phyloP scores from a whole-genome alignment of 2,888 invertebrate species.

The Cynaeus angustus region DNA sequence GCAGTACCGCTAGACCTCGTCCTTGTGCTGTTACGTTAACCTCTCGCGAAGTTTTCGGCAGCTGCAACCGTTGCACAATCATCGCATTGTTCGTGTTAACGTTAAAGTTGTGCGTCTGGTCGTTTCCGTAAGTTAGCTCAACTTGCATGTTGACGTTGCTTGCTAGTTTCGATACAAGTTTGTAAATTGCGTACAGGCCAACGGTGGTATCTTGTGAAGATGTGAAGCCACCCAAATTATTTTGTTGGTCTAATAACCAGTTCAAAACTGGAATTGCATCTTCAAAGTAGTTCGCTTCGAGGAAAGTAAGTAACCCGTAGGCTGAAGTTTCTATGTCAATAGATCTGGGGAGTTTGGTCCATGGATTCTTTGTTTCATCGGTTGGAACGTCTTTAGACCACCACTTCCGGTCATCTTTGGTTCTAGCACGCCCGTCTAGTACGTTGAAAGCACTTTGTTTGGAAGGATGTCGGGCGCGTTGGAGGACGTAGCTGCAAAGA shows the following conservation, averaged over 20 bases:
- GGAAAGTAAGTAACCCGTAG: constrained; percentile 86
- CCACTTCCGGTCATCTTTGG: constrained; percentile 82
- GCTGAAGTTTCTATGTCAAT: constrained; percentile 91
- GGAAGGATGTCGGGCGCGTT: constrained; percentile 82
- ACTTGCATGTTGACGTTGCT: constrained; percentile 71
- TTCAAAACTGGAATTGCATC: constrained; percentile 79
- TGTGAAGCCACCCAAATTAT: constrained; percentile 81
- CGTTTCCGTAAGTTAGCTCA: constrained; percentile 66
- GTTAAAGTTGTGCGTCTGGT: constrained; percentile 76
- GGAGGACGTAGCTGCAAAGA: constrained; percentile 84
- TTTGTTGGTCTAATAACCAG: constrained; percentile 83
- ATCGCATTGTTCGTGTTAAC: constrained; percentile 86
- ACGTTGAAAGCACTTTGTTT: constrained; percentile 78
- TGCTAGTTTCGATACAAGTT: constrained; percentile 77
- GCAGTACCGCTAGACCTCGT: constrained; percentile 84
- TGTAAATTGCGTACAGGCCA: constrained; percentile 81
- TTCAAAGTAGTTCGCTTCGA: constrained; percentile 71
- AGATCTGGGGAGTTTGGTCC: constrained; percentile 79
- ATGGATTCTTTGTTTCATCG: constrained; percentile 78
- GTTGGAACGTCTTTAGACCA: constrained; percentile 81
- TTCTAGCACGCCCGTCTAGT: constrained; percentile 74
- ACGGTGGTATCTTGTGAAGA: constrained; percentile 86
- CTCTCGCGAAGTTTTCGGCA: constrained; percentile 75
- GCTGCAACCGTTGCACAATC: constrained; percentile 83
- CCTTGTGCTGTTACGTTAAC: constrained; percentile 87